Evolutionary conservation across 2,113 vertebrate genomes (phyloP).

Genomic region (Stercorarius parasiticus): DNA sequence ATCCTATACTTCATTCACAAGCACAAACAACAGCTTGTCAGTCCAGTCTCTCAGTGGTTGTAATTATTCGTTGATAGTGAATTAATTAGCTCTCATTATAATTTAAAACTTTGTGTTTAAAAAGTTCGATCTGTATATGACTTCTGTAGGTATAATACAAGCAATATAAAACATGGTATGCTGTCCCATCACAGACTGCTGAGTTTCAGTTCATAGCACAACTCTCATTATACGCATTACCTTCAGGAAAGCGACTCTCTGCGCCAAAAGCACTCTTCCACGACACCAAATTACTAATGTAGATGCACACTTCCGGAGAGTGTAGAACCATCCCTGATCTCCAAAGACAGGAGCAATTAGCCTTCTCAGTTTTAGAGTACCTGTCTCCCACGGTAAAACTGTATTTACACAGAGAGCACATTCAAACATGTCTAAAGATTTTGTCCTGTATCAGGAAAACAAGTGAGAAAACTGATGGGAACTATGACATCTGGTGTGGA

Average conservation of each 20-base stretch:
- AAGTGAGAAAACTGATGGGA: not conserved
- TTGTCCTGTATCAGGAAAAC: not conserved
- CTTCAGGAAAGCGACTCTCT: not conserved
- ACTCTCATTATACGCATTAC: not conserved
- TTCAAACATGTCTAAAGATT: not conserved
- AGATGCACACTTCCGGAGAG: not conserved
- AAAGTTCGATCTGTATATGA: not conserved
- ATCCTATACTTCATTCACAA: not conserved
- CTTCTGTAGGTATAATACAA: not conserved
- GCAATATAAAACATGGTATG: not conserved
- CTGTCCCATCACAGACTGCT: not conserved
- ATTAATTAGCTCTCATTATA: not conserved
- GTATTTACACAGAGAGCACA: not conserved
- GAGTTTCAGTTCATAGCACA: not conserved
- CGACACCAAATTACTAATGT: not conserved
- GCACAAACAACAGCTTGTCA: accelerated
- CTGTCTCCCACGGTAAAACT: not conserved
- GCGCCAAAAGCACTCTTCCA: not conserved
- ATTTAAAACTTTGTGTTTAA: not conserved
- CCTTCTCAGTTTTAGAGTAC: not conserved
- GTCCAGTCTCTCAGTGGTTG: not conserved
- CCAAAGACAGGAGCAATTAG: not conserved
- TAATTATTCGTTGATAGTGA: not conserved
- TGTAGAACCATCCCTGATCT: not conserved
- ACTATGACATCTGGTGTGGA: no score